A percentile compares a stretch with the other conserved stretches of the same genome.
Evolutionary conservation across 2,888 invertebrate species (phyloP).

Genomic region (Amphimallon solstitiale): DNA sequence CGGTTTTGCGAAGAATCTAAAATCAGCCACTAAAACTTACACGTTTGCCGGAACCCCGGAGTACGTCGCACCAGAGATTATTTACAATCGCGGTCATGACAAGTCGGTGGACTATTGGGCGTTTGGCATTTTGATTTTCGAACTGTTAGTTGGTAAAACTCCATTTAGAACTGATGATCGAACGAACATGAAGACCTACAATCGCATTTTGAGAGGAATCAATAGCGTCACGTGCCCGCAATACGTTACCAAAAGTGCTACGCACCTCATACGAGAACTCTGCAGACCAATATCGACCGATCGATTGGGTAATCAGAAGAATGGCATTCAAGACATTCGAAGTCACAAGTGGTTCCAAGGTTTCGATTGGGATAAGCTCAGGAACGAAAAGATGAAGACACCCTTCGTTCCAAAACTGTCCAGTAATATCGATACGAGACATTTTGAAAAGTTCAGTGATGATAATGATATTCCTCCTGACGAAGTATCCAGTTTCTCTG

Average conservation of each 20-base stretch:
- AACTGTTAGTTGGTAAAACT: slow-evolving; percentile 86
- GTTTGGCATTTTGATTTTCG: slow-evolving; percentile 87
- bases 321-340: slow-evolving; percentile 87
- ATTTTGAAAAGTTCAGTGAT: slow-evolving; percentile 90
- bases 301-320: slow-evolving; percentile 87
- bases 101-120: slow-evolving; percentile 96
- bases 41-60: slow-evolving; percentile 97
- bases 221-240: slow-evolving; percentile 84
- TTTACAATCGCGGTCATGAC: slow-evolving; percentile 85
- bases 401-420: slow-evolving; percentile 64
- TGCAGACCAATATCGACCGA: slow-evolving; percentile 86
- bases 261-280: slow-evolving; percentile 83
- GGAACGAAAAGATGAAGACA: slow-evolving; percentile 67
- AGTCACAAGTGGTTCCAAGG: slow-evolving; percentile 88
- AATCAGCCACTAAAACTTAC: slow-evolving; percentile 85
- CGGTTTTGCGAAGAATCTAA: slow-evolving; percentile 83
- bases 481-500: slow-evolving; percentile 90
- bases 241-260: slow-evolving; percentile 78
- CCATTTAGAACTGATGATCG: slow-evolving; percentile 89
- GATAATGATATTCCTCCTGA: slow-evolving; percentile 86
- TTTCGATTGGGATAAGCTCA: slow-evolving; percentile 88
- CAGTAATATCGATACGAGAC: slow-evolving; percentile 78
- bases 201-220: slow-evolving; percentile 90
- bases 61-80: slow-evolving; percentile 90
- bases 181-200: slow-evolving; percentile 95